Evolutionary conservation across 2,888 invertebrate species (phyloP), one percentile per base, ranked within the genome.

Genomic region (Therioaphis trifolii): DNA sequence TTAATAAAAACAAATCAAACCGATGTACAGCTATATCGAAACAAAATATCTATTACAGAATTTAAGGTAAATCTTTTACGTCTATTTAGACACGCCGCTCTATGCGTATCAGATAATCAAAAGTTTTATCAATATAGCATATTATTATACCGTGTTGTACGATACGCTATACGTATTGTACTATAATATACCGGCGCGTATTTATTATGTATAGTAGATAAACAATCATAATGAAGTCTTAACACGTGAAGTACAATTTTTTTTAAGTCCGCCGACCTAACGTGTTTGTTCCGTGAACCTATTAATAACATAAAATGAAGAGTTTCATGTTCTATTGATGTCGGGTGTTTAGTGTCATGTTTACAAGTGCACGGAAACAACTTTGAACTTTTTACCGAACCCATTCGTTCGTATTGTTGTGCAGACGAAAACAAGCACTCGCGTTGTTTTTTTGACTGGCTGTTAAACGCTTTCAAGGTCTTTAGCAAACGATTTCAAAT

Each of bases 281-380:
- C 58, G 7, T 35, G 43, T 40, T 61, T 71, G 27, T 3, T 15
- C 55, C 15, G 18, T 35, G 35, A 35, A 55, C 61, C 5, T 12
- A 52, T 40, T 52, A 52, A 52, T 40, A 46, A 63, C 46, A 18
- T 68, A 52, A 66, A 43, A 66, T 18, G 15, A 21, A 18, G 49
- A 63, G 52, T 35, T 68, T 12, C 55, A 52, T 68, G 78, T 78
- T 68, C 52, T 24, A 21, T 11, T 35, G 35, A 68, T 66, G 68
- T 49, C 55, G 24, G n/a, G 27, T 21, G 78, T 78, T 78, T 78
- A 68, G 66, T 55, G 78, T 55, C 78, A 68, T 78, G 40, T 78
- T 78, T 52, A 78, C 77, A 11, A 66, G 77, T 55, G 35, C 49
- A 24, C 21, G 18, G 35, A 78, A 78, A 78, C 52, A 12, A 35